A percentile compares a stretch with the other conserved stretches of the same genome.
Conservation (phyloP, 2,797 vertebrate species). For the Micrastur ruficollis region DNA sequence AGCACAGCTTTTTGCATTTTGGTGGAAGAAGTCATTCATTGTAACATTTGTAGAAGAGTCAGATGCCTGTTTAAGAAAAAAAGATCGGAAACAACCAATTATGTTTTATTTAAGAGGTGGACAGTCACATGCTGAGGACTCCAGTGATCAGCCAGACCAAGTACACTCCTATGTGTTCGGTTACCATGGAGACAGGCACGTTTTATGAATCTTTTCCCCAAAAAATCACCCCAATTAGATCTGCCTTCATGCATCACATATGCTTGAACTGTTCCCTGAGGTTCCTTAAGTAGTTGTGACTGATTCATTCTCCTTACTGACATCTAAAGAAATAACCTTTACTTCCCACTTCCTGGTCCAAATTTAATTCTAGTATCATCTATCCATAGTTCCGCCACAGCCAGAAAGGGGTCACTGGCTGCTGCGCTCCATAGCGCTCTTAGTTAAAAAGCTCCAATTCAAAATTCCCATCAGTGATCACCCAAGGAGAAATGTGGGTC, state of each 20-base stretch:
- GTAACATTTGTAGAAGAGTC: background rate
- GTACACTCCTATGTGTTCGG: background rate
- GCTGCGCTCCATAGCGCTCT: background rate
- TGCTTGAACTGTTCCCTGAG: background rate
- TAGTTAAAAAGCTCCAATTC: background rate
- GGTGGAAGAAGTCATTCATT: background rate
- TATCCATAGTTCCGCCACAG: background rate
- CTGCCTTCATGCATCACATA: constrained; percentile 8
- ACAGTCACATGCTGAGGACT: background rate
- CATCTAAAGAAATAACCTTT: constrained; percentile 20
- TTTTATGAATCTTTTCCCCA: background rate
- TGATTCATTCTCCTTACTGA: constrained; percentile 36
- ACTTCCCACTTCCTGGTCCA: background rate
- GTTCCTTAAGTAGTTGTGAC: constrained; percentile 36
- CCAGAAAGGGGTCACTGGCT: background rate
- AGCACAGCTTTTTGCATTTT: background rate
- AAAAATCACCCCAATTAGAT: constrained; percentile 40
- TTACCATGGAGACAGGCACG: background rate
- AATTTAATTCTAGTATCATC: background rate
- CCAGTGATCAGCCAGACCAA: constrained; percentile 8
- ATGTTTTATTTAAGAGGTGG: background rate
- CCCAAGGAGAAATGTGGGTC: background rate
- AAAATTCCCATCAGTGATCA: background rate
- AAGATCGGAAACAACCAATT: background rate
- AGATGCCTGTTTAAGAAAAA: background rate